These are phyloP conservation scores for Fragum whitleyi DNA, from an alignment of 2,888 invertebrate species.

Conservation along the genomic window DNA sequence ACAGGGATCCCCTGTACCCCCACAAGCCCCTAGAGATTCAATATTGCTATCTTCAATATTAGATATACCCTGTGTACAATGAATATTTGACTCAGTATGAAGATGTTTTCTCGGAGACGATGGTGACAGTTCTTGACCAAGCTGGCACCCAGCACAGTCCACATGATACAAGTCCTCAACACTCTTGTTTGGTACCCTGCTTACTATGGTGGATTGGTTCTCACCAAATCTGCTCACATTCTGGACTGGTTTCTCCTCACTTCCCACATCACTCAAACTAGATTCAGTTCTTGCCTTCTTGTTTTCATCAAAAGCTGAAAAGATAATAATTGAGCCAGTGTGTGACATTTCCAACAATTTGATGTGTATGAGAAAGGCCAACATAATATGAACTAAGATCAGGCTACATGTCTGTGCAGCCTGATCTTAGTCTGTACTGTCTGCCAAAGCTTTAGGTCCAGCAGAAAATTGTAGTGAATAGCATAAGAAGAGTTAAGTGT, in stretches of 20 bases:
- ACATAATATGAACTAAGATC: too few species aligned
- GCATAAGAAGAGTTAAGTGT: too few species aligned
- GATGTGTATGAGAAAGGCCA: neutral
- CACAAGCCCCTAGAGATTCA: slow-evolving; percentile 66
- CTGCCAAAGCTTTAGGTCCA: too few species aligned
- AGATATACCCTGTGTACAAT: neutral
- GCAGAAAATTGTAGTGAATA: too few species aligned
- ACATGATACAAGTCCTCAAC: slow-evolving; percentile 78
- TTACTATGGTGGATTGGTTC: slow-evolving; percentile 75
- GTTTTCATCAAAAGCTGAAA: slow-evolving; percentile 45
- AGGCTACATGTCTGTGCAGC: too few species aligned
- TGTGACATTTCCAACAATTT: too few species aligned
- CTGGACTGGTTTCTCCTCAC: slow-evolving; percentile 50
- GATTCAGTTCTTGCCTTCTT: slow-evolving; percentile 37
- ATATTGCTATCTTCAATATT: slow-evolving; percentile 48
- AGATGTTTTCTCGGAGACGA: slow-evolving; percentile 49
- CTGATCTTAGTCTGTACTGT: too few species aligned
- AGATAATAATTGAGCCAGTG: too few species aligned
- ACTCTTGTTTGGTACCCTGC: slow-evolving; percentile 80
- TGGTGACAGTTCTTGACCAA: slow-evolving; percentile 50
- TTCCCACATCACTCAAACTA: slow-evolving; percentile 31
- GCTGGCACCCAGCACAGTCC: slow-evolving; percentile 66
- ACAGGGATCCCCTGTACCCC: slow-evolving; percentile 23
- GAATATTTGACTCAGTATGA: slow-evolving; percentile 13
- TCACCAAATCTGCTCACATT: slow-evolving; percentile 70